Base-by-base conservation (phyloP, 2,797 vertebrate genomes). In the Tadarida brasiliensis region DNA sequence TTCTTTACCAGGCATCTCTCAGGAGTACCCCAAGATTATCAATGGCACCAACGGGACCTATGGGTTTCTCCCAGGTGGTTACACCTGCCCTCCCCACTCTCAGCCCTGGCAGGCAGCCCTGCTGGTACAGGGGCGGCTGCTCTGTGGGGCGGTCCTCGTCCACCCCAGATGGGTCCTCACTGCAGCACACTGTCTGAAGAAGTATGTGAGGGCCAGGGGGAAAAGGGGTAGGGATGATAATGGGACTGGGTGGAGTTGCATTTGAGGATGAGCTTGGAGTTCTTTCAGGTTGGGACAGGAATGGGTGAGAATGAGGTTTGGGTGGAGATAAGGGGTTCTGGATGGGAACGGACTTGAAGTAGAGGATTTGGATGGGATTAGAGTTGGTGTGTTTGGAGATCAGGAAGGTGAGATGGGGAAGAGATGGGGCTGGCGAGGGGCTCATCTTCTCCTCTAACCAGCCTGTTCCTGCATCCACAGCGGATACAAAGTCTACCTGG, bases 51-150 rank as follows among this genome's bases (percentile, higher is more conserved):
- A 91, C 87, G 92, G 94, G 70, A 80, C 92, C 87, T 91, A 89
- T 1, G 24, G 93, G n/a, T 97, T 95, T 67, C 95, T 98, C 30
- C 91, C 96, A 0, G 97, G 98, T 0, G 97, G 98, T 63, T 98
- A 96, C 68, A 96, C 96, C 82, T 99, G 98, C 65, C 68, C 12
- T 26, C 98, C 98, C 71, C 94, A 98, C 94, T 98, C 98, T n/a
- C 98, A 98, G 96, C 99, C 99, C 3, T 99, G 99, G 98, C 98
- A 99, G 81, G 98, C 90, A 8, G 78, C 88, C 26, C 94, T 99
- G 16, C 71, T 97, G 0, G 95, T 98, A 12, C 35, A 39, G 12
- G 57, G 94, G 26, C 70, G 22, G n/a, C 93, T 97, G 59, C 98
- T 98, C 97, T 99, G 98, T 3, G 98, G 98, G 5, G 98, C 96